Conservation (phyloP, 1,140 invertebrate species). For the Ruditapes philippinarum region DNA sequence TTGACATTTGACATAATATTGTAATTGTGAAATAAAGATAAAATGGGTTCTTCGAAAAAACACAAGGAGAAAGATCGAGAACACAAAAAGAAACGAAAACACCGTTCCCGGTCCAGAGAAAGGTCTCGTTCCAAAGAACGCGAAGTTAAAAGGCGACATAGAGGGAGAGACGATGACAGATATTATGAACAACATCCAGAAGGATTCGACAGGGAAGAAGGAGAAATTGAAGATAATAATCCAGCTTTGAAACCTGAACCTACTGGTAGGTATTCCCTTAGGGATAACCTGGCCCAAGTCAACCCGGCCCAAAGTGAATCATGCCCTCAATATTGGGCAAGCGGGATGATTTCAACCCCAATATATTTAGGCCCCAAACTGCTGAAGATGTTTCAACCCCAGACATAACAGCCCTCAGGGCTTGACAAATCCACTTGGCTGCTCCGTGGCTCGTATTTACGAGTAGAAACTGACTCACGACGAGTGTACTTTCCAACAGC, state of each 20-base stretch:
- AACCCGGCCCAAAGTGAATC: too few species aligned
- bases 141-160: conserved; percentile 60
- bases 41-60: conserved; percentile 87
- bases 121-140: conserved; percentile 83
- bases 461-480: too few species aligned
- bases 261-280: not conserved
- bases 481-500: too few species aligned
- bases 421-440: too few species aligned
- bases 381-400: too few species aligned
- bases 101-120: conserved; percentile 74
- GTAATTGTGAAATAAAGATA: not conserved
- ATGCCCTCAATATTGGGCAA: too few species aligned
- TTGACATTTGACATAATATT: too few species aligned
- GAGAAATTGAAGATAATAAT: conserved; percentile 57
- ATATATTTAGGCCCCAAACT: too few species aligned
- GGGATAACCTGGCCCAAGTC: too few species aligned
- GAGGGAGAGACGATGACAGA: conserved; percentile 62
- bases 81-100: conserved; percentile 83
- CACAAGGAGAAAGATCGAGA: conserved; percentile 86
- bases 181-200: conserved; percentile 42
- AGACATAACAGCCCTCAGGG: too few species aligned
- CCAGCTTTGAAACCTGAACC: conserved; percentile 17
- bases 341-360: too few species aligned
- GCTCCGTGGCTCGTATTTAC: too few species aligned
- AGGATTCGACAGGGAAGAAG: conserved; percentile 35